phyloP scores from a whole-genome alignment of 2,113 vertebrate species.

The Carassius auratus region DNA sequence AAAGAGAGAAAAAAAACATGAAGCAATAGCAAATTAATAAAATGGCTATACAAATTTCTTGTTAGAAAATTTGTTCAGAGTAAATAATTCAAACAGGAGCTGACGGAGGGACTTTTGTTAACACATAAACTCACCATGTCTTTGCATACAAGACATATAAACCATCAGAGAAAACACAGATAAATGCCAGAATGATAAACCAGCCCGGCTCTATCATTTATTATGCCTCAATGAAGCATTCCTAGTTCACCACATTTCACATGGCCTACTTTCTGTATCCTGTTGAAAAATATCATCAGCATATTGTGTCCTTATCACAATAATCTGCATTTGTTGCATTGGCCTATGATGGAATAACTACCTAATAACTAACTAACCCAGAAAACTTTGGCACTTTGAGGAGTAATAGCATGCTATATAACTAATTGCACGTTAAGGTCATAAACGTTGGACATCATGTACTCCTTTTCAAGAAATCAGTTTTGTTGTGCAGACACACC shows the following conservation, averaged over 20 bases:
- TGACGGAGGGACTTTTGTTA: not conserved
- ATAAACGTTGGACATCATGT: not conserved
- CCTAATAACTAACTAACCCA: not conserved
- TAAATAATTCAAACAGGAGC: constrained; percentile 10
- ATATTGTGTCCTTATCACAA: not conserved
- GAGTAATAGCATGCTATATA: not conserved
- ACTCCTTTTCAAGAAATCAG: not conserved
- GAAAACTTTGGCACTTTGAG: not conserved
- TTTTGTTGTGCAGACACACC: constrained; percentile 9
- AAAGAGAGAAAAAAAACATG: not conserved
- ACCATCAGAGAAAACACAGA: not conserved
- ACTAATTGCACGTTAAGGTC: not conserved
- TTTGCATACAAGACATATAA: not conserved
- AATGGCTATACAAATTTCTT: not conserved
- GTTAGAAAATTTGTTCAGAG: not conserved
- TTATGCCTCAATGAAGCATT: not conserved
- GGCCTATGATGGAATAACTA: not conserved
- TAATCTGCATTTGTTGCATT: not conserved
- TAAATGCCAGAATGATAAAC: not conserved
- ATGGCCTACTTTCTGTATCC: not conserved
- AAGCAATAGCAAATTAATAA: not conserved
- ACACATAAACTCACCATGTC: not conserved
- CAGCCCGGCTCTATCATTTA: not conserved
- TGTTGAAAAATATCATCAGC: not conserved
- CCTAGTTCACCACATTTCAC: not conserved